Evolutionary conservation across 2,797 vertebrate genomes (phyloP).

Genomic region (Myotis daubentonii): DNA sequence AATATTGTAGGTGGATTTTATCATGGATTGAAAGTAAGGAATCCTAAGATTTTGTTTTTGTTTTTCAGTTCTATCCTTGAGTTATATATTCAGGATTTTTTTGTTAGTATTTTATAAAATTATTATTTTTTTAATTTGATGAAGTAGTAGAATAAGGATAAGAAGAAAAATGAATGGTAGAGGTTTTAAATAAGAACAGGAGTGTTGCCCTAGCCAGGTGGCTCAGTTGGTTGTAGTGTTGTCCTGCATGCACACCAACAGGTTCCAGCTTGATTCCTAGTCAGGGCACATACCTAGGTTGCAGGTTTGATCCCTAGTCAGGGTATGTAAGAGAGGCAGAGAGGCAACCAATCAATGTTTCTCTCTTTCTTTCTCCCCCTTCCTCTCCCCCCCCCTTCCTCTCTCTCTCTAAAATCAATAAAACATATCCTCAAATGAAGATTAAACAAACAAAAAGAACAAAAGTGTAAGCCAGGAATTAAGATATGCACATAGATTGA

Average conservation of each 20-base stretch:
- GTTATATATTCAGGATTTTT: background rate
- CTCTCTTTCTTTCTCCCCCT: background rate
- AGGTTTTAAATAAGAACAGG: background rate
- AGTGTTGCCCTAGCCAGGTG: background rate
- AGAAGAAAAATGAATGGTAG: background rate
- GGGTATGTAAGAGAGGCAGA: background rate
- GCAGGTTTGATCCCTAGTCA: background rate
- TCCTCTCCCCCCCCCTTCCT: too few species aligned
- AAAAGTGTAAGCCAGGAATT: background rate
- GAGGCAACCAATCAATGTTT: background rate
- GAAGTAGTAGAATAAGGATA: background rate
- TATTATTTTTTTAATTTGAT: constrained; percentile 34
- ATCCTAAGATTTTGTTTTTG: background rate
- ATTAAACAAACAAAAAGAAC: background rate
- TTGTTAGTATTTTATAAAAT: background rate
- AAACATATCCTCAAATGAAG: background rate
- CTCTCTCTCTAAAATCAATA: background rate
- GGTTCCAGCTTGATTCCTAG: background rate
- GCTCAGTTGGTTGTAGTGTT: background rate
- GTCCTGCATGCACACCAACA: background rate
- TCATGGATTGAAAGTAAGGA: background rate
- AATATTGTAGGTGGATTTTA: constrained; percentile 4
- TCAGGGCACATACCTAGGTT: background rate
- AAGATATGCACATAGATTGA: background rate
- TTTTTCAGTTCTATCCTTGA: constrained; percentile 40